These are phyloP conservation scores for Megaceryle maxima DNA, from an alignment of 2,113 vertebrate genomes.

Conservation along the genomic window DNA sequence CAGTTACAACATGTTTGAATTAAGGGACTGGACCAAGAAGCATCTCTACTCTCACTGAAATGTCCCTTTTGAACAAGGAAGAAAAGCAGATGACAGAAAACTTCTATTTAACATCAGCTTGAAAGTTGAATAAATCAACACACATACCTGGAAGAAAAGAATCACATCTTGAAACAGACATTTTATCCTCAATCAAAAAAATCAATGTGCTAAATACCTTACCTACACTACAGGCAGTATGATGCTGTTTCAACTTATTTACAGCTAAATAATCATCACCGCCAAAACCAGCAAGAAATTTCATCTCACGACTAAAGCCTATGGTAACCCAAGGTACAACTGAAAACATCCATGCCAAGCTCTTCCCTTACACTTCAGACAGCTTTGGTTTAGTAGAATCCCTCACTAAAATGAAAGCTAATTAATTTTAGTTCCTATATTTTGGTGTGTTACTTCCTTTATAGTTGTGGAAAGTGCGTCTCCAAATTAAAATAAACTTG, in stretches of 20 bases:
- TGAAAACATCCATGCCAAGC: not conserved
- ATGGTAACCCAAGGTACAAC: not conserved
- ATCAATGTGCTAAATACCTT: not conserved
- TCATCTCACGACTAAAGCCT: not conserved
- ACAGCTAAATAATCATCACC: not conserved
- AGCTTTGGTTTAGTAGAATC: not conserved
- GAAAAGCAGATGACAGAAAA: constrained; percentile 42
- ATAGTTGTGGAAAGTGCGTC: not conserved
- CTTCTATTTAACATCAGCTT: constrained; percentile 40
- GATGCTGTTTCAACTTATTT: not conserved
- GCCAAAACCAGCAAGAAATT: not conserved
- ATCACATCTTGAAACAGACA: constrained; percentile 37
- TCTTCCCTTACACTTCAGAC: not conserved
- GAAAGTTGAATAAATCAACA: constrained; percentile 48
- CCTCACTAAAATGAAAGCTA: not conserved
- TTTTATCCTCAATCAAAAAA: not conserved
- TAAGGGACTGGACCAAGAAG: not conserved
- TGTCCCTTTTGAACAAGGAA: not conserved
- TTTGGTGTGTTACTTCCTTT: not conserved
- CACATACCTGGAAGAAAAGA: constrained; percentile 52
- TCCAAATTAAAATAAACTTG: not conserved
- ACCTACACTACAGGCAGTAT: not conserved
- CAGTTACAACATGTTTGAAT: not conserved
- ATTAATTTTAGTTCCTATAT: not conserved
- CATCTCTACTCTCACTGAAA: constrained; percentile 20